Evolutionary conservation across 2,113 vertebrate species (phyloP), one percentile per base, ranked within the genome.

Genomic region (Podarcis raffonei): DNA sequence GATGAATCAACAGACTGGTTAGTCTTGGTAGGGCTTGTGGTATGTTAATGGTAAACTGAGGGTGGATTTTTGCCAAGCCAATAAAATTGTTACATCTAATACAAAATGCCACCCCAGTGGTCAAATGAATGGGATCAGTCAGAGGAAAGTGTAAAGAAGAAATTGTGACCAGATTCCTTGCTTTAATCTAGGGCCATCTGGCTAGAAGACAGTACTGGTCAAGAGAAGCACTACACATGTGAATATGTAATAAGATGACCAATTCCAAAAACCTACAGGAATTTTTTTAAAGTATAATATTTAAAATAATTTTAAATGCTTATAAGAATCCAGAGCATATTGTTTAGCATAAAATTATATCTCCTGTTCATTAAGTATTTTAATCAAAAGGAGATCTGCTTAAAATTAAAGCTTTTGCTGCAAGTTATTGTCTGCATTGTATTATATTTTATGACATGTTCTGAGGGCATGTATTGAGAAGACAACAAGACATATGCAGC

Each of bases 1-100:
- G 82, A 83, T 89, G 88, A 86, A 85, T 39, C 85, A 62, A 93
- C 85, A 94, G 68, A 62, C 83, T 89, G 77, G 88, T 92, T 93
- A 92, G 82, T 32, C 89, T 84, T 89, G 57, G 88, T 86, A 93
- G 85, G 59, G 87, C 78, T 76, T 0, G 0, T 30, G 85, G 27
- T 80, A 90, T 75, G 92, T 81, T 37, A 90, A 91, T n/a, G 90
- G 89, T 81, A 81, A 53, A 22, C 76, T 76, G 71, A 87, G 77
- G 74, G 48, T 39, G 87, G 86, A 88, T 37, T 39, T 87, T 85
- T 87, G 89, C 90, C 81, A 86, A 92, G 69, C 85, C 20, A 87
- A 77, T n/a, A 62, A 84, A 48, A 57, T 57, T 15, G 53, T 2
- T 53, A 92, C 79, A 6, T 88, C 84, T 53, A 77, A 83, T 3